Percentiles rank a stretch among this genome's conserved stretches.
Conservation (phyloP, 2,888 invertebrate genomes). For the Epinotia brunnichana region DNA sequence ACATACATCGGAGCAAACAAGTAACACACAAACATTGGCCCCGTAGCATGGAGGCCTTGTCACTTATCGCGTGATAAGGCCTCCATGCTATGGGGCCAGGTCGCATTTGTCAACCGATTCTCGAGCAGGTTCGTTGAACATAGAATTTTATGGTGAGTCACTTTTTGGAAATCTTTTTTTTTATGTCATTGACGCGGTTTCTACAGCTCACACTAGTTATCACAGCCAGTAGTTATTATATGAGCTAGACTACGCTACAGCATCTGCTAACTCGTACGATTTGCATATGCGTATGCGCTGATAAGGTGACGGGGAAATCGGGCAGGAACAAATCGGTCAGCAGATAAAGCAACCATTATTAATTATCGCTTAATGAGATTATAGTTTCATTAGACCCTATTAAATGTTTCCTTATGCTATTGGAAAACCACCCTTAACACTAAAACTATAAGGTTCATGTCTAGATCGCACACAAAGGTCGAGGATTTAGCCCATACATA, state of each 20-base stretch:
- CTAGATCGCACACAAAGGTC: neutral
- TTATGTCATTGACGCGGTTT: too few relatives aligned
- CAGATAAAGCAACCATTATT: constrained; percentile 25
- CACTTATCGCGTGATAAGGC: too few relatives aligned
- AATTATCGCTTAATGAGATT: constrained; percentile 30
- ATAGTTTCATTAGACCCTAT: constrained; percentile 25
- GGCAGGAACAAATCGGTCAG: constrained; percentile 38
- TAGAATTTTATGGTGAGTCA: too few relatives aligned
- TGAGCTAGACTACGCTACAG: neutral
- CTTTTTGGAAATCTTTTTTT: too few relatives aligned
- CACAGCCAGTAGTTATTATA: neutral
- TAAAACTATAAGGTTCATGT: neutral
- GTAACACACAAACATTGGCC: too few relatives aligned
- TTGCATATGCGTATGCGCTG: neutral
- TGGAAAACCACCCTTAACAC: constrained; percentile 1
- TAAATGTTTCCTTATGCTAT: neutral
- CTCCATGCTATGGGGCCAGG: too few relatives aligned
- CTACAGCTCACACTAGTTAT: too few relatives aligned
- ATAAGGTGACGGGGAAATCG: constrained; percentile 32
- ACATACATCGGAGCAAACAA: too few relatives aligned
- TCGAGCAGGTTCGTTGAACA: too few relatives aligned
- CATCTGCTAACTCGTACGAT: constrained; percentile 21
- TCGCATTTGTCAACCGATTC: too few relatives aligned
- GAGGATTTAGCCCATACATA: constrained; percentile 8
- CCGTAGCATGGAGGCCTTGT: too few relatives aligned